Evolutionary conservation across 2,797 vertebrate species (phyloP).

Genomic region (Antennarius maculatus): DNA sequence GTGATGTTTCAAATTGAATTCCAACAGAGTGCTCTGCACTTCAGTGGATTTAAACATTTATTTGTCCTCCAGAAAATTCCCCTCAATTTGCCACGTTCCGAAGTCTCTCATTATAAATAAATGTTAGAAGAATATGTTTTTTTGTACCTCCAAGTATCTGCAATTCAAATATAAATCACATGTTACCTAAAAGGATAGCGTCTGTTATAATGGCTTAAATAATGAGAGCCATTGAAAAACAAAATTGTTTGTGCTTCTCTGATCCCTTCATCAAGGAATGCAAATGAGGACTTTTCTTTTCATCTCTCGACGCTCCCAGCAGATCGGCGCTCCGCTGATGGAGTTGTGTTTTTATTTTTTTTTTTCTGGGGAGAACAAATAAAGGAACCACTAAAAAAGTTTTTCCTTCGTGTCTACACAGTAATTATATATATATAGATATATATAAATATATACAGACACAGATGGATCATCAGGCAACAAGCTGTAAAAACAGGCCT

Average conservation of each 20-base stretch:
- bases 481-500: constrained; percentile 21
- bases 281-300: constrained; percentile 37
- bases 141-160: not conserved
- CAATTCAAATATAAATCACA: constrained; percentile 32
- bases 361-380: not conserved
- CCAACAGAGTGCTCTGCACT: not conserved
- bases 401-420: not conserved
- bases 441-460: no score
- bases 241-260: constrained; percentile 26
- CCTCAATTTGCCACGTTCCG: not conserved
- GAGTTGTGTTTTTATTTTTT: not conserved
- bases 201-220: constrained; percentile 22
- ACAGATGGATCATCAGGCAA: not conserved
- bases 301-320: constrained; percentile 28
- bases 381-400: not conserved
- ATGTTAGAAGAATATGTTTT: constrained; percentile 8
- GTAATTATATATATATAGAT: no score
- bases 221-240: constrained; percentile 22
- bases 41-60: not conserved
- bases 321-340: constrained; percentile 25
- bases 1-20: constrained; percentile 2
- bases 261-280: constrained; percentile 41
- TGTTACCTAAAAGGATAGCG: not conserved
- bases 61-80: not conserved
- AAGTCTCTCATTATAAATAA: constrained; percentile 3